Evolutionary conservation across 2,888 invertebrate genomes (phyloP), one percentile per base, ranked within the genome.

Genomic region (Dione juno): DNA sequence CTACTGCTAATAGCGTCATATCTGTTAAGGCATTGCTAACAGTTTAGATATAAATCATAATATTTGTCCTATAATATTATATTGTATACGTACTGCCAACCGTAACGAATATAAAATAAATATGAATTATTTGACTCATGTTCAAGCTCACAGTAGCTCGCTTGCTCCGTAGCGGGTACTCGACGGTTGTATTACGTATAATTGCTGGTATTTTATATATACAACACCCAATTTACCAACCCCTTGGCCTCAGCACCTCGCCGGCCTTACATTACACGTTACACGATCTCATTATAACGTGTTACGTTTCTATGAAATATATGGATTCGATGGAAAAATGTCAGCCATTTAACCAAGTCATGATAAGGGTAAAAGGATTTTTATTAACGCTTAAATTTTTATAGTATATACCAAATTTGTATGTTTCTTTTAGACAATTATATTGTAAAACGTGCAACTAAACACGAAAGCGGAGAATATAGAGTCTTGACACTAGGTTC

Each of bases 191-290:
- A 28, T 67, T 64, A 64, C 69, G 45, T n/a, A 58, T 72, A 72
- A 67, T 69, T 69, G 63, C 66, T 68, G 71, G 69, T 69, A 69
- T 67, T 69, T 58, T 64, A 67, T 69, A 72, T 68, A 66, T 48
- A 63, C 63, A 63, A 48, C 63, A 63, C 35, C 63, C 63, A 35
- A 63, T 63, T 63, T 53, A n/a, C 37, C 35, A 21, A 66, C 16
- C 19, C 19, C 54, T 41, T 48, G 69, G 45, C 50, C 63, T 64
- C 11, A 9, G 37, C 45, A 28, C 59, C 40, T 41, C 19, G 14
- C 21, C n/a, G 43, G 41, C 37, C 41, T 59, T n/a, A n/a, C n/a
- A n/a, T n/a, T n/a, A n/a, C n/a, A n/a, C 19, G 59, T 35, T 45
- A 11, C 28, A 61, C 28, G 61, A 35, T 28, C 45, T 61, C 61